Base-by-base conservation (phyloP, 2,888 invertebrate genomes). In the Drosophila aldrichi region DNA sequence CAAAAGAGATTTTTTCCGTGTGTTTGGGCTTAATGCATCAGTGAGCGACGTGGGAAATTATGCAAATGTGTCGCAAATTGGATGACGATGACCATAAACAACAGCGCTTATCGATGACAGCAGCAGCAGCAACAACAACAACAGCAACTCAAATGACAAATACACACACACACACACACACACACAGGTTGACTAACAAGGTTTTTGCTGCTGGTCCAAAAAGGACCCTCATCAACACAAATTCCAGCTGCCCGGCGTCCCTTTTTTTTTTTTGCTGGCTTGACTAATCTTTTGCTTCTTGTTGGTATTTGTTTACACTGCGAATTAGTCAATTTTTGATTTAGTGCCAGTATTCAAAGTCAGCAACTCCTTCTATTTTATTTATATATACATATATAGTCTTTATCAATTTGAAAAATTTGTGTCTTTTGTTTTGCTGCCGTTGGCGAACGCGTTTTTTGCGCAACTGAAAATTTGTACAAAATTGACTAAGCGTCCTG, bases 51-150 rank as follows among this genome's bases (percentile, higher is more conserved):
- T 89, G 86, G 87, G 86, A 87, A 86, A 88, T 82, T 82, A 86
- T 86, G 81, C 86, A 86, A 86, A 86, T 89, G 90, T 75, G 73
- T 61, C 74, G 73, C 76, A 83, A 80, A 89, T 86, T 85, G 82
- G 71, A 83, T 83, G 88, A 61, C 78, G 79, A 74, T 67, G 77
- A 49, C 72, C 63, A 88, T 77, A 77, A 77, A 85, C 83, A 66
- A 70, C 61, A 59, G 54, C 61, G 77, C 66, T 84, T 88, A 79
- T 83, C 89, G 61, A 52, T 29, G 59, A 65, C 63, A 56, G 38
- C 44, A 62, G 49, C 60, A 54, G 41, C 20, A 46, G 25, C 32
- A 63, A 10, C 51, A 68, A 34, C 41, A 22, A 40, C 36, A 36
- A 6, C 36, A 36, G 12, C 7, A 38, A 16, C 16, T 16, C 9